Base-by-base conservation (phyloP, 1,140 invertebrate species). In the Drosophila santomea region DNA sequence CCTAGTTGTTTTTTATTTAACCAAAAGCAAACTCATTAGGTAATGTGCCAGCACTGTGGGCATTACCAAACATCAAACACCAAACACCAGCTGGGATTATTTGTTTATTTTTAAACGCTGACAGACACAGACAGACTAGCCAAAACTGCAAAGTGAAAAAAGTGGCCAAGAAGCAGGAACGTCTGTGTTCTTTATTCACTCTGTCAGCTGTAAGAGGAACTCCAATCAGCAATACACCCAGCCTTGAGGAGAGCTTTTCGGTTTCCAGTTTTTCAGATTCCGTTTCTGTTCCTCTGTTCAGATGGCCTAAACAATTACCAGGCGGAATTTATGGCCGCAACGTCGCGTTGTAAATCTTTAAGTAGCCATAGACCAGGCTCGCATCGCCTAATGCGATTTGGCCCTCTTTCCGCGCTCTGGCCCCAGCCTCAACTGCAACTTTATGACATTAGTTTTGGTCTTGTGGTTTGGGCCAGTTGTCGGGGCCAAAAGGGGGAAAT, bases 371-470 rank as follows among this genome's bases (percentile, higher is more conserved):
- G 68, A 72, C 68, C 58, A 71, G 64, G 68, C 58, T 72, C 63
- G 67, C 51, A 71, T 75, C 58, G 68, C 72, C 71, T 74, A 74
- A 74, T 74, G 72, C 72, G 71, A 74, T 74, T 74, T 62, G 43
- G 15, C 45, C 72, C 67, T 41, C 67, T 25, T 35, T 20, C 43
- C 4, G 8, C 45, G 52, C 69, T 60, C 32, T 32, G 32, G 32
- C 32, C 32, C 2, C 32, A 32, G 8, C 32, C 32, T 32, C 32
- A 8, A 73, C 67, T 73, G 69, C 74, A 76, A 76, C 54, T 76
- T 76, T 76, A 76, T 76, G 73, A 76, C 73, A 76, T 76, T 76
- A 66, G 73, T 67, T 76, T 76, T 76, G 73, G 73, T 59, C 52
- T 20, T 20, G 61, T 57, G 73, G 72, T 76, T 75, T 15, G 25